Evolutionary conservation across 2,888 invertebrate species (phyloP).

Genomic region (Drosophila borborema): DNA sequence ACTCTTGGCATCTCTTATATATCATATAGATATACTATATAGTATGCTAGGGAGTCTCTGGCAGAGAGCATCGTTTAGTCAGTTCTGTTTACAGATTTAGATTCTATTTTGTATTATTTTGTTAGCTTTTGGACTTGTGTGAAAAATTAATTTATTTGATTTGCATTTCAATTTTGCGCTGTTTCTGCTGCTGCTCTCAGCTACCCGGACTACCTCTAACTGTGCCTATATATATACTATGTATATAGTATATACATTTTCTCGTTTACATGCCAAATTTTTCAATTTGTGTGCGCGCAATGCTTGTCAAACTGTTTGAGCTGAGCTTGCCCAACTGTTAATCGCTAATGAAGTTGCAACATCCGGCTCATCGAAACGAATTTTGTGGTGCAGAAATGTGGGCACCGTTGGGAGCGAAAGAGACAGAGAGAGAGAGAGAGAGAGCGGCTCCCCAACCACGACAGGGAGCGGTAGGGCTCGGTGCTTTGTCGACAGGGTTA

Average conservation of each 20-base stretch:
- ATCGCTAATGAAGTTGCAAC: conserved; percentile 60
- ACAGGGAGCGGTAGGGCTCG: background rate
- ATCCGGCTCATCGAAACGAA: conserved; percentile 54
- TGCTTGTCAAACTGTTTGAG: conserved; percentile 27
- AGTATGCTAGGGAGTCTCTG: background rate
- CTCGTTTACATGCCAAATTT: background rate
- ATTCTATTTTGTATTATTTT: conserved; percentile 4
- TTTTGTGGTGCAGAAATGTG: conserved; percentile 27
- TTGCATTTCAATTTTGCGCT: conserved; percentile 63
- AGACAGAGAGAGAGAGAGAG: background rate
- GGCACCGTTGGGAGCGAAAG: conserved; percentile 7
- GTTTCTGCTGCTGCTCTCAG: background rate
- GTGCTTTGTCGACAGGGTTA: conserved; percentile 34
- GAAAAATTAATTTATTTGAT: conserved; percentile 67
- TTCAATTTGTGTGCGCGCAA: conserved; percentile 1
- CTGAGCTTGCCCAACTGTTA: conserved; percentile 28
- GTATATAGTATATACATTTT: background rate
- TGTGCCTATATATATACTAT: background rate
- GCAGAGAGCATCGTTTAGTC: background rate
- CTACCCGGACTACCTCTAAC: background rate
- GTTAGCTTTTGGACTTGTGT: conserved; percentile 28
- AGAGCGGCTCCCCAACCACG: background rate
- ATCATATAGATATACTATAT: too few relatives aligned
- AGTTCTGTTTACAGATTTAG: too few relatives aligned
- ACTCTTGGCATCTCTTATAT: background rate